phyloP scores from a whole-genome alignment of 1,140 invertebrate genomes.

The Reticulitermes speratus region DNA sequence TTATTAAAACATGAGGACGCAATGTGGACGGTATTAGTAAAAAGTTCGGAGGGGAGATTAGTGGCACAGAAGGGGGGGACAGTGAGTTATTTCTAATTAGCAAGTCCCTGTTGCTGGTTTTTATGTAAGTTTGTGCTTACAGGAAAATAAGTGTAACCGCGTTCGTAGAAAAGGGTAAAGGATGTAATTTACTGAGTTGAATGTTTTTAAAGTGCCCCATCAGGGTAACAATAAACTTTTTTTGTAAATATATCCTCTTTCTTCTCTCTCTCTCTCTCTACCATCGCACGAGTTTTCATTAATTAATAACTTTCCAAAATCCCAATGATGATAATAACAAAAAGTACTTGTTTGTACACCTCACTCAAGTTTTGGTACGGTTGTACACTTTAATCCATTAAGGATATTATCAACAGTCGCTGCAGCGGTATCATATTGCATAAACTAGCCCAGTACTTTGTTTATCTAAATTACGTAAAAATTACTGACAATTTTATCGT shows the following conservation, averaged over 20 bases:
- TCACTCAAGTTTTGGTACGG: not conserved
- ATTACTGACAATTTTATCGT: too few relatives aligned
- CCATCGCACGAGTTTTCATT: not conserved
- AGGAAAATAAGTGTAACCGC: not conserved
- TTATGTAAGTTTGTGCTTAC: not conserved
- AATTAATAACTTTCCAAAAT: not conserved
- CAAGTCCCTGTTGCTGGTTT: constrained; percentile 2
- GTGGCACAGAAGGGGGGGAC: not conserved
- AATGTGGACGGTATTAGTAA: not conserved
- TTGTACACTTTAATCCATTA: not conserved
- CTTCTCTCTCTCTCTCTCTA: not conserved
- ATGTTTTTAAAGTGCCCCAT: constrained; percentile 5
- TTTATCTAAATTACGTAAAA: too few relatives aligned
- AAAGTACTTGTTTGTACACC: not conserved
- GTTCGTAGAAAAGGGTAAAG: not conserved
- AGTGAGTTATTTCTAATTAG: constrained; percentile 5
- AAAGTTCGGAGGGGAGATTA: not conserved
- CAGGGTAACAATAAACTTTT: not conserved
- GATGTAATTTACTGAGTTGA: not conserved
- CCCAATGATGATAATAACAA: not conserved
- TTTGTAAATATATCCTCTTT: not conserved
- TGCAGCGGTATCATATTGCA: not conserved
- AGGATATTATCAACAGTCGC: not conserved
- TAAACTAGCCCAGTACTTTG: not conserved
- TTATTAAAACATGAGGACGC: not conserved